Evolutionary conservation across 2,888 invertebrate genomes (phyloP), one percentile per base, ranked within the genome.

Genomic region (Xylophagus ater): DNA sequence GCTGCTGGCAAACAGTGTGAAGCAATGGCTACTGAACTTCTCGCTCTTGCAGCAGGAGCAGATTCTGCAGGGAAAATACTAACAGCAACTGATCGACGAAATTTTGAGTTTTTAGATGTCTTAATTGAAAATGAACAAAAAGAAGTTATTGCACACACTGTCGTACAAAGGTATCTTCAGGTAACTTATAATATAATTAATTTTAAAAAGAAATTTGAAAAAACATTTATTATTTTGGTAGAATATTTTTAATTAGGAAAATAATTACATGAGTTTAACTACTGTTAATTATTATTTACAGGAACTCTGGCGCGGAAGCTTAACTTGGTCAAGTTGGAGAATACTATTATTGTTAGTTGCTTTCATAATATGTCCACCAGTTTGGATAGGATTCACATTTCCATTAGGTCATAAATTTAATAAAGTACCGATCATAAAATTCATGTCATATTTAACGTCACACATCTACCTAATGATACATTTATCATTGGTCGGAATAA

Each of bases 401-500:
- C 96, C 96, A 36, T 69, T 94, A 58, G 89, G 89, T 28, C 92
- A 93, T 70, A 86, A 86, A 66, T 93, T 87, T 69, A 89, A 93
- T 72, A 90, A 94, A 73, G 90, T 97, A 56, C 98, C 98, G 42
- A 96, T 98, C 58, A 94, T 99, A 58, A 98, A 98, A 69, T 99
- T 98, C 69, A 96, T 97, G 87, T 94, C 96, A 30, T 97, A 98
- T 68, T 75, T 99, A 54, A 96, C 97, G 17, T 96, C 97, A 6
- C 98, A 99, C 68, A 82, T 98, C 55, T 96, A 96, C 68, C 78
- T 98, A 51, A 94, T 97, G 82, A 68, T 89, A 48, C 79, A 97
- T 55, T 76, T 97, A 52, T 78, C 89, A 51, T 72, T 96, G 53
- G 89, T 89, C 43, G 88, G 84, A 29, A 88, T 89, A 48, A 85